phyloP scores from a whole-genome alignment of 2,888 invertebrate species.

The Aquatica leii region DNA sequence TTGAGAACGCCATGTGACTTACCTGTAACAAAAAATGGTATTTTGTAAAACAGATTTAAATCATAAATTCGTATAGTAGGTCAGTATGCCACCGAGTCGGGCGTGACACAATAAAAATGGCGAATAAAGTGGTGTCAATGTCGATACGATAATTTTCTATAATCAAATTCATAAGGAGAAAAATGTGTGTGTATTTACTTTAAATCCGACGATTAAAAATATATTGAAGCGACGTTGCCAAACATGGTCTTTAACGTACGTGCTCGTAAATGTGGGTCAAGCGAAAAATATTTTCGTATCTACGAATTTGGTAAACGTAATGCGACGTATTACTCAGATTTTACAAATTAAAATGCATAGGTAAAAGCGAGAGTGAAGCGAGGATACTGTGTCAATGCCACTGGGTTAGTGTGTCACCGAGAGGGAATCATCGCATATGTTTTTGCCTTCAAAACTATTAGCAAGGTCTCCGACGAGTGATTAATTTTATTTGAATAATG shows the following conservation, averaged over 20 bases:
- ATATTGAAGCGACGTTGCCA: not conserved
- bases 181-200: not conserved
- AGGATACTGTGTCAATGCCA: conserved; percentile 49
- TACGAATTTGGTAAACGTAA: conserved; percentile 12
- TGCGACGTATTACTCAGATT: conserved; percentile 13
- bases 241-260: too few species aligned
- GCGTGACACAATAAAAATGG: conserved; percentile 32
- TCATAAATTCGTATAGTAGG: conserved; percentile 20
- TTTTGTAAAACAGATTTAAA: not conserved
- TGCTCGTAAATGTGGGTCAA: conserved; percentile 1
- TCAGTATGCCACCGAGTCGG: conserved; percentile 28
- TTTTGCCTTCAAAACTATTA: conserved; percentile 15
- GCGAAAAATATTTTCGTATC: not conserved
- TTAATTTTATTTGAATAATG: conserved; percentile 21
- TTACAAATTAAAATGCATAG: conserved; percentile 28
- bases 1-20: too few species aligned
- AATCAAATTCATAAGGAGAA: not conserved
- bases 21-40: too few species aligned
- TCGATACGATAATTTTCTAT: conserved; percentile 4
- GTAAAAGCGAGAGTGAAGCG: conserved; percentile 46
- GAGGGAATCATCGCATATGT: conserved; percentile 17
- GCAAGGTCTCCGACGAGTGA: conserved; percentile 18
- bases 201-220: not conserved
- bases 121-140: conserved; percentile 33
- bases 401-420: conserved; percentile 54